Base-by-base conservation (phyloP, 1,140 invertebrate species). In the Trichogramma pretiosum region DNA sequence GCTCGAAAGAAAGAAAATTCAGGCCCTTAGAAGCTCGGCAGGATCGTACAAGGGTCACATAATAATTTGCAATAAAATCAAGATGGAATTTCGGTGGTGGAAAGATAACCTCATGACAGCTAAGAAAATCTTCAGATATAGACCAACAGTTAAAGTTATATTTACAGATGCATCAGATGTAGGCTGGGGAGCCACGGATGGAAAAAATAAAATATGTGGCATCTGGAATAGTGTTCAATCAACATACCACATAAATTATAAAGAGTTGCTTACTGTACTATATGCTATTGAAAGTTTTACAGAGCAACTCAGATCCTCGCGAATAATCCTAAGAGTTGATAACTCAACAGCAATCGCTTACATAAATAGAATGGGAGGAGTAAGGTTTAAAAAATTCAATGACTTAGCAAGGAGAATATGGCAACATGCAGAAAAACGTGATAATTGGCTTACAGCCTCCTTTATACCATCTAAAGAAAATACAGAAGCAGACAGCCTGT, bases 391-490 rank as follows among this genome's bases (percentile, higher is more conserved):
- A 35, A 10, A 4, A 45, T 35, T 30, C 16, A 9, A 21, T 14
- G 2, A 19, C 10, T 24, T 45, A 23, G 30, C 42, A 10, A 33
- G n/a, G 24, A 5, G 10, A 4, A 45, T 45, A 10, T 45, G 42
- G 42, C 30, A 45, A 22, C 22, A 21, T 16, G 42, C 42, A 22
- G 42, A 45, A 35, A 32, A 8, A 32, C 48, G 58, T 16, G 53
- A 59, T 5, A 47, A 66, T 10, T 61, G 38, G 45, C 5, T 65
- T 8, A 57, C 56, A 23, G 64, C 61, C 9, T 60, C 64, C 2
- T 68, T 66, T 35, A 57, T 68, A 3, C 58, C 55, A 22, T 57
- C 65, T 3, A 57, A 56, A 49, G 53, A 66, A 23, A 59, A 60
- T 41, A 16, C n/a, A 4, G 22, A 22, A 18, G 53, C 55, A 24